These are phyloP conservation scores for Bucco capensis DNA, from an alignment of 2,113 vertebrate species.

Conservation along the genomic window DNA sequence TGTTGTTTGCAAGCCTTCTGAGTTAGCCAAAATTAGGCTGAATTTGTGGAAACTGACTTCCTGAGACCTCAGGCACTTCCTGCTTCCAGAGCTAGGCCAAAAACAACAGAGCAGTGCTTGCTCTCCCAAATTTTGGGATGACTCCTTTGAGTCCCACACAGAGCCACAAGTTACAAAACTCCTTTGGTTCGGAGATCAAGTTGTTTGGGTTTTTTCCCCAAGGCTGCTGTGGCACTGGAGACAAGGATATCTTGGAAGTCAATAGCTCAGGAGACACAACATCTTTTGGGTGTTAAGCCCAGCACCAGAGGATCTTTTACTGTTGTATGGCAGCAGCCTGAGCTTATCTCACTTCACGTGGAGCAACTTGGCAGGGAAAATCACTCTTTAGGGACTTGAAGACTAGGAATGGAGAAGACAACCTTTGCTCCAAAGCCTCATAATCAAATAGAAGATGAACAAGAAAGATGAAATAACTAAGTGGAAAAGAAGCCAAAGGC, in stretches of 20 bases:
- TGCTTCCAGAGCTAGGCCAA: background rate
- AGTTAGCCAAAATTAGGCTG: constrained; percentile 44
- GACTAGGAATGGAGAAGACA: background rate
- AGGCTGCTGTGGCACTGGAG: background rate
- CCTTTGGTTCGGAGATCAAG: no score
- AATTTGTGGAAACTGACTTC: constrained; percentile 29
- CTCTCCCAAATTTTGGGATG: background rate
- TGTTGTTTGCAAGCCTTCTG: background rate
- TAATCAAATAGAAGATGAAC: background rate
- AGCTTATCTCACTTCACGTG: background rate
- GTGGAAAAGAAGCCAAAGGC: background rate
- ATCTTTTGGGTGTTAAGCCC: background rate
- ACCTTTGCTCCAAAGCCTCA: background rate
- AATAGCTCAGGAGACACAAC: background rate
- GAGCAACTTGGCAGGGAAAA: no score
- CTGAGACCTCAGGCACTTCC: background rate
- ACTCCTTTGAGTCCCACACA: background rate
- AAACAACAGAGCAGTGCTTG: background rate
- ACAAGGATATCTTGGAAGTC: background rate
- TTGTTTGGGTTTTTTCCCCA: background rate
- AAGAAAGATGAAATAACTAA: background rate
- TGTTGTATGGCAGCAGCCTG: background rate
- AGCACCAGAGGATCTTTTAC: background rate
- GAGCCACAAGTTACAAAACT: background rate
- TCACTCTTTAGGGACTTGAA: background rate